These are phyloP conservation scores for Psittacula echo DNA, from an alignment of 2,797 vertebrate species.

Conservation along the genomic window DNA sequence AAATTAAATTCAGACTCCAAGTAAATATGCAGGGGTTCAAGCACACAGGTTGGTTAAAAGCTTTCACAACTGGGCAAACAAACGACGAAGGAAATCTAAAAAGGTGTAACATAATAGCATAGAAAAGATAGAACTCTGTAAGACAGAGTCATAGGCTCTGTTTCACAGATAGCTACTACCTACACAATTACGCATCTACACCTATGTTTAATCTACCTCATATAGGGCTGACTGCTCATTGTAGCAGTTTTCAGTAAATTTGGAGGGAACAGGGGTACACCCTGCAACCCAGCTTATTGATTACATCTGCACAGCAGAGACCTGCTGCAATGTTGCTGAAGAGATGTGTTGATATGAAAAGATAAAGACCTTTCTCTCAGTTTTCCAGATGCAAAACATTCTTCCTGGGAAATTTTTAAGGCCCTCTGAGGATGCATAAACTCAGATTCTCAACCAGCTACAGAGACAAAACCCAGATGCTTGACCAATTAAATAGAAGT, in stretches of 20 bases:
- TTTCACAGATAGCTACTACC: not conserved
- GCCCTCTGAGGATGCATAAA: not conserved
- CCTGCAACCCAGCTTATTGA: rapidly evolving
- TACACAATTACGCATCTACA: not conserved
- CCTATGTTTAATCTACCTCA: not conserved
- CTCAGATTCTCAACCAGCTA: not conserved
- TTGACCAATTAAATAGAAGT: not conserved
- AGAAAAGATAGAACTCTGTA: not conserved
- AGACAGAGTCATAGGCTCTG: not conserved
- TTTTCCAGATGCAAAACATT: not conserved
- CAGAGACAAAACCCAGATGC: not conserved
- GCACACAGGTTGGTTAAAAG: not conserved
- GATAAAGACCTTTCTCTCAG: not conserved
- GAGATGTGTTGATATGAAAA: not conserved
- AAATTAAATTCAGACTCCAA: conserved; percentile 35
- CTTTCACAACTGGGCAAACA: not conserved
- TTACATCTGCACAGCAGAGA: not conserved
- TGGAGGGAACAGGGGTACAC: not conserved
- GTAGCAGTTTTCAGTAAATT: not conserved
- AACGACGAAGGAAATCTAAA: not conserved
- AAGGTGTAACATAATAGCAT: not conserved
- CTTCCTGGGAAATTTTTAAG: not conserved
- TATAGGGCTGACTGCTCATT: not conserved
- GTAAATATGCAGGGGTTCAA: not conserved
- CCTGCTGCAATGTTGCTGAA: not conserved